phyloP scores from a whole-genome alignment of 1,140 invertebrate species.

The Heterodera schachtii region DNA sequence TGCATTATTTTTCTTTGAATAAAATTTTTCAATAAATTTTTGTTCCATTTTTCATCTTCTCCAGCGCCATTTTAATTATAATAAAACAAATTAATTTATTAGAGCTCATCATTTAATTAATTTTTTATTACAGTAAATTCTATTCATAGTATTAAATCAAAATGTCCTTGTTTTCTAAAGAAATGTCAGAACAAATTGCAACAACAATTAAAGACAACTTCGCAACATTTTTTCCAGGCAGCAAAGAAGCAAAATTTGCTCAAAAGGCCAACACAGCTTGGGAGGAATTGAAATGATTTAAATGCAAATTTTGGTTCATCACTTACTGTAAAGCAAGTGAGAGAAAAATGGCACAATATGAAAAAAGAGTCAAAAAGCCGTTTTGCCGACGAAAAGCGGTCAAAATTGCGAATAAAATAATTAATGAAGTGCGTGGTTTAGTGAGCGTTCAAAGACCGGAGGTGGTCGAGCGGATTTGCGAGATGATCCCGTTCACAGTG shows the following conservation, averaged over 20 bases:
- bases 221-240: not conserved
- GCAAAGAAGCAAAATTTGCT: not conserved
- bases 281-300: not conserved
- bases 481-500: no score
- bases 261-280: not conserved
- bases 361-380: not conserved
- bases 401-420: no score
- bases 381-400: no score
- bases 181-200: not conserved
- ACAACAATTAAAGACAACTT: not conserved
- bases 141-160: no score
- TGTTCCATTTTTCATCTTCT: no score
- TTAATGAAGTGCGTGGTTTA: not conserved
- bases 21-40: no score
- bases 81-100: no score
- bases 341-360: constrained; percentile 20
- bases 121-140: no score
- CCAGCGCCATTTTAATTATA: no score
- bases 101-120: no score
- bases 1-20: no score
- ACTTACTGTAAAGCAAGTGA: not conserved
- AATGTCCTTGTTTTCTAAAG: constrained; percentile 1
- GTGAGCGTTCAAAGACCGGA: not conserved
- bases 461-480: not conserved
- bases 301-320: not conserved